A percentile compares a stretch with the other conserved stretches of the same genome.
Conservation (phyloP, 2,113 vertebrate species). For the Ammodytes marinus region DNA sequence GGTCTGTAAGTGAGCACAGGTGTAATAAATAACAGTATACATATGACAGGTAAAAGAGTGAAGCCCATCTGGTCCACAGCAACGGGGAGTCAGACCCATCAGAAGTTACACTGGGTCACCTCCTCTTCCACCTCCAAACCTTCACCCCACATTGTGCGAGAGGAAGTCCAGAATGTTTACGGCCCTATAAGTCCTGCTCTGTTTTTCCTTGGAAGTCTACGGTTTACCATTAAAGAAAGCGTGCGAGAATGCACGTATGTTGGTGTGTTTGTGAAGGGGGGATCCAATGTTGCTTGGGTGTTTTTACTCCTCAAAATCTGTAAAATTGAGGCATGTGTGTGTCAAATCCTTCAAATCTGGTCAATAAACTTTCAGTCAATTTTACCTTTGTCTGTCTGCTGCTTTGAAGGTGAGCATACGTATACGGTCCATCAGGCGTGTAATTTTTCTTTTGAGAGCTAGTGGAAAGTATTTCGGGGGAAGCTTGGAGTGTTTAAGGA, state of each 20-base stretch:
- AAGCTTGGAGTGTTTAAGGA: constrained; percentile 76
- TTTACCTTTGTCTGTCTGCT: constrained; percentile 24
- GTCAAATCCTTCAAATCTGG: constrained; percentile 51
- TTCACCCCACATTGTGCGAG: constrained; percentile 9
- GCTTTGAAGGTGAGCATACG: constrained; percentile 49
- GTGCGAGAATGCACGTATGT: not conserved
- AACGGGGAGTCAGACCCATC: constrained; percentile 41
- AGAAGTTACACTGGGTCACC: constrained; percentile 53
- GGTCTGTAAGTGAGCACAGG: constrained; percentile 48
- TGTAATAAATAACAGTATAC: constrained; percentile 62
- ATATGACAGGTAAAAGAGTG: constrained; percentile 64
- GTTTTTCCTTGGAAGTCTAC: constrained; percentile 55
- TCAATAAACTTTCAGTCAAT: constrained; percentile 37
- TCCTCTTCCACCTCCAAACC: constrained; percentile 21
- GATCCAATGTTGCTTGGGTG: constrained; percentile 20
- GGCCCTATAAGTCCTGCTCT: constrained; percentile 41
- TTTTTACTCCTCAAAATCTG: constrained; percentile 23
- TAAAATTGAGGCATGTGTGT: constrained; percentile 50
- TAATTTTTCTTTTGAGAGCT: constrained; percentile 68
- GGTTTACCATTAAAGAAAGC: constrained; percentile 34
- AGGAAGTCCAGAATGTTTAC: constrained; percentile 56
- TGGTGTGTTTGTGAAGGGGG: not conserved
- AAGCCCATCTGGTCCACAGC: constrained; percentile 65
- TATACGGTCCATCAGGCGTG: constrained; percentile 30
- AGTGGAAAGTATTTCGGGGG: constrained; percentile 76